Evolutionary conservation across 2,113 vertebrate species (phyloP).

Genomic region (Prolemur simus): DNA sequence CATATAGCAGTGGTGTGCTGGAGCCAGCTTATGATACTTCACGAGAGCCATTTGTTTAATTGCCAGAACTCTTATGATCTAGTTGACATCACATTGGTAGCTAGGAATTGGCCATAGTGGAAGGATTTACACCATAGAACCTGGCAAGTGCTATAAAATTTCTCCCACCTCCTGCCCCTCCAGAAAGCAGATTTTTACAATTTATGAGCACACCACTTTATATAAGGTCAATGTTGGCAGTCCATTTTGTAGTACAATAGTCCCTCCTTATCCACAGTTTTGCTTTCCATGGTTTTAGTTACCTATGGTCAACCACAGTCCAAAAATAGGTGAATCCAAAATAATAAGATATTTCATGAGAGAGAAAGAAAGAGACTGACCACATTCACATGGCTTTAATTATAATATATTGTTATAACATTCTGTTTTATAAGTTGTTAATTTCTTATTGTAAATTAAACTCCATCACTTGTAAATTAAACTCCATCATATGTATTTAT

Average conservation of each 20-base stretch:
- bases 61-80: background rate
- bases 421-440: background rate
- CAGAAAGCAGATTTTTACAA: background rate
- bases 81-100: background rate
- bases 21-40: accelerated
- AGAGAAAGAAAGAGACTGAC: background rate
- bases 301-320: background rate
- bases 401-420: background rate
- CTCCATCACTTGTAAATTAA: background rate
- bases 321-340: background rate
- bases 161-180: accelerated
- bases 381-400: background rate
- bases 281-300: background rate
- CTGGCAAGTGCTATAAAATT: background rate
- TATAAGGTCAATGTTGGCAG: background rate
- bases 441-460: background rate
- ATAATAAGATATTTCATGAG: background rate
- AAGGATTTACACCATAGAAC: background rate
- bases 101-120: background rate
- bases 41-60: background rate
- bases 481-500: background rate
- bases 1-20: background rate
- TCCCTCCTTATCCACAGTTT: background rate
- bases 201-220: background rate
- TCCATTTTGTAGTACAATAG: background rate